phyloP scores from a whole-genome alignment of 1,140 invertebrate species.

The Conus ventricosus region DNA sequence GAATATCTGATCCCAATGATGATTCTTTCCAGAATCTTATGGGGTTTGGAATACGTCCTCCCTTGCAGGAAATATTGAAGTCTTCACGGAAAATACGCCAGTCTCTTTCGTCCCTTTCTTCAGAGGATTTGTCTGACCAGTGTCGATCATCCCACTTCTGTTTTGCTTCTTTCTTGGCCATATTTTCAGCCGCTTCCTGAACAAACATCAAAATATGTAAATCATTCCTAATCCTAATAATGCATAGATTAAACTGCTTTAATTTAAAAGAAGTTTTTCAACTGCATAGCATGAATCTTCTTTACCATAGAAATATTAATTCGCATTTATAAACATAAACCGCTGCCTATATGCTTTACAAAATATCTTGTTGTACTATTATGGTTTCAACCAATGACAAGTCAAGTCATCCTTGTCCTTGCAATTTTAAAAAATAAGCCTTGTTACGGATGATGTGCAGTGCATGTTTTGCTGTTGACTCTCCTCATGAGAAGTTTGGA shows the following conservation, averaged over 20 bases:
- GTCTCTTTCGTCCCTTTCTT: constrained; percentile 99
- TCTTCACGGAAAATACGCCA: constrained; percentile 99
- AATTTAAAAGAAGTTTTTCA: too few relatives aligned
- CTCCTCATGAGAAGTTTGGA: too few relatives aligned
- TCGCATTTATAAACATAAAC: background rate
- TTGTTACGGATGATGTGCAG: too few relatives aligned
- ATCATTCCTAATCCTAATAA: background rate
- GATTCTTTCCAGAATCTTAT: constrained; percentile 97
- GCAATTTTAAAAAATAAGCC: too few relatives aligned
- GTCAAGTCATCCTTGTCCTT: too few relatives aligned
- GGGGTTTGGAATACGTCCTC: constrained; percentile 97
- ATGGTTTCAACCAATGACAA: too few relatives aligned
- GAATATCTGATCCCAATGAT: constrained; percentile 91
- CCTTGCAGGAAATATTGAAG: constrained; percentile 99
- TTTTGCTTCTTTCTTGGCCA: constrained; percentile 97
- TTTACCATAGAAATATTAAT: background rate
- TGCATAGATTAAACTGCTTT: too few relatives aligned
- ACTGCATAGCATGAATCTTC: background rate
- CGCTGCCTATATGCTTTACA: too few relatives aligned
- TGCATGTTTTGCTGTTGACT: too few relatives aligned
- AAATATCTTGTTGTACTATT: too few relatives aligned
- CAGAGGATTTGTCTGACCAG: constrained; percentile 95
- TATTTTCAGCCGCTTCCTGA: constrained; percentile 91
- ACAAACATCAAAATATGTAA: constrained; percentile 4
- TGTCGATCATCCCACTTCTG: constrained; percentile 99